phyloP scores from a whole-genome alignment of 2,888 invertebrate species.

The Diloba caeruleocephala region DNA sequence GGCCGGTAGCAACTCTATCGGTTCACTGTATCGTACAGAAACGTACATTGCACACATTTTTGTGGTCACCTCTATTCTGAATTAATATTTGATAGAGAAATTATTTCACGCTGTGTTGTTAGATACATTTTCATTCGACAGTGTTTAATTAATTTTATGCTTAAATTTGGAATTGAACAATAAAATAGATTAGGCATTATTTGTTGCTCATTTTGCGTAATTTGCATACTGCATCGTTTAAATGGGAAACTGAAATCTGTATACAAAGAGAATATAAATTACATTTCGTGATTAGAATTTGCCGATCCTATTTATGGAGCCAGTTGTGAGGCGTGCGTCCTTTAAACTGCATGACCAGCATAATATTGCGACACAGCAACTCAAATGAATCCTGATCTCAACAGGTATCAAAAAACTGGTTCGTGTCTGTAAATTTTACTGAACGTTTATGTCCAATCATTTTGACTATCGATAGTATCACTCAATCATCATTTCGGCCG shows the following conservation, averaged over 20 bases:
- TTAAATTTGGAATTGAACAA: slow-evolving; percentile 19
- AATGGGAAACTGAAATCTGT: neutral
- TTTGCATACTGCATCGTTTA: slow-evolving; percentile 17
- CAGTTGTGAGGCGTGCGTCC: too few relatives aligned
- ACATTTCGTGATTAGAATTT: too few relatives aligned
- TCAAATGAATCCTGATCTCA: too few relatives aligned
- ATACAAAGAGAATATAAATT: neutral
- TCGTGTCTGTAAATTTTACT: too few relatives aligned
- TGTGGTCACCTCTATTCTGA: slow-evolving; percentile 45
- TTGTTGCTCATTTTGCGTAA: slow-evolving; percentile 21
- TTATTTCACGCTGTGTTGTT: slow-evolving; percentile 7
- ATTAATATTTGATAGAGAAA: slow-evolving; percentile 18
- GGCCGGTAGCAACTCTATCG: slow-evolving; percentile 68
- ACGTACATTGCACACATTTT: slow-evolving; percentile 46
- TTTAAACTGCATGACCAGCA: too few relatives aligned
- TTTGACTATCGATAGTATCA: too few relatives aligned
- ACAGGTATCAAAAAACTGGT: too few relatives aligned
- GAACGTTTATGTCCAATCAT: too few relatives aligned
- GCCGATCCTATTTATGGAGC: too few relatives aligned
- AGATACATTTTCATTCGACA: slow-evolving; percentile 8
- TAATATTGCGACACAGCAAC: too few relatives aligned
- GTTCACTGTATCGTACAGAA: slow-evolving; percentile 56
- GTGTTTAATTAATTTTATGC: slow-evolving; percentile 30
- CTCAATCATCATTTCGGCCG: too few relatives aligned
- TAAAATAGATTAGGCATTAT: slow-evolving; percentile 23